phyloP scores from a whole-genome alignment of 92 coral and sea anemone species.

The Isaurus tuberculatus region DNA sequence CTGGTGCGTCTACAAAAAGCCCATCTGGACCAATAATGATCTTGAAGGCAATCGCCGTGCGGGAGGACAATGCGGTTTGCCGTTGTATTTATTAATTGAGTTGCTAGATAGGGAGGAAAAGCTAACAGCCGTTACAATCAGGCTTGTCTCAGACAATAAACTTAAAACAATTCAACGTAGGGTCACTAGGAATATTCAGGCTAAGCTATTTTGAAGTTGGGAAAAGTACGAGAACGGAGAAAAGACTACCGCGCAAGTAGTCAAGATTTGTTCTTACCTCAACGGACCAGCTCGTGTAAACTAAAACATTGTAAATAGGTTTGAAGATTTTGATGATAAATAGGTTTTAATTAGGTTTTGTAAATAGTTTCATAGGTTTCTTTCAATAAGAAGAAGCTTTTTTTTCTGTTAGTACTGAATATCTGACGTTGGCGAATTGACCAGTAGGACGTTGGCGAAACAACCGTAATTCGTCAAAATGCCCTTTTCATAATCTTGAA shows the following conservation, averaged over 20 bases:
- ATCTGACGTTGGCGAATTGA: no score
- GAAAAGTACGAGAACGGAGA: not conserved
- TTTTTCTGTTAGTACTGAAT: no score
- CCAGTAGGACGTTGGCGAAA: no score
- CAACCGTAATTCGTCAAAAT: no score
- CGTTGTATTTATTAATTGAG: not conserved
- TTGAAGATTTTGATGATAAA: no score
- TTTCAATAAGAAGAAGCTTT: no score
- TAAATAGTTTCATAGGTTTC: no score
- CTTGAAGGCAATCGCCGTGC: slow-evolving; percentile 44
- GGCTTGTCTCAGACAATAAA: slow-evolving; percentile 39
- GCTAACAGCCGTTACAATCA: slow-evolving; percentile 10
- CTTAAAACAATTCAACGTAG: slow-evolving; percentile 21
- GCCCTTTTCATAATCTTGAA: no score
- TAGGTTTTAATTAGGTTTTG: no score
- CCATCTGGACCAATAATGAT: slow-evolving; percentile 28
- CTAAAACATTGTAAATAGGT: no score
- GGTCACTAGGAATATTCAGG: slow-evolving; percentile 2
- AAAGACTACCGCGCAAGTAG: not conserved
- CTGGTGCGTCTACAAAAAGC: not conserved
- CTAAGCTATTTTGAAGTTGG: slow-evolving; percentile 11
- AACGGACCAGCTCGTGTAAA: no score
- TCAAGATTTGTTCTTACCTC: slow-evolving; percentile 7
- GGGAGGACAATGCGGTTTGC: slow-evolving; percentile 2
- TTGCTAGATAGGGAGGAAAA: slow-evolving; percentile 29